Evolutionary conservation across 2,888 invertebrate genomes (phyloP).

Genomic region (Acleris holmiana): DNA sequence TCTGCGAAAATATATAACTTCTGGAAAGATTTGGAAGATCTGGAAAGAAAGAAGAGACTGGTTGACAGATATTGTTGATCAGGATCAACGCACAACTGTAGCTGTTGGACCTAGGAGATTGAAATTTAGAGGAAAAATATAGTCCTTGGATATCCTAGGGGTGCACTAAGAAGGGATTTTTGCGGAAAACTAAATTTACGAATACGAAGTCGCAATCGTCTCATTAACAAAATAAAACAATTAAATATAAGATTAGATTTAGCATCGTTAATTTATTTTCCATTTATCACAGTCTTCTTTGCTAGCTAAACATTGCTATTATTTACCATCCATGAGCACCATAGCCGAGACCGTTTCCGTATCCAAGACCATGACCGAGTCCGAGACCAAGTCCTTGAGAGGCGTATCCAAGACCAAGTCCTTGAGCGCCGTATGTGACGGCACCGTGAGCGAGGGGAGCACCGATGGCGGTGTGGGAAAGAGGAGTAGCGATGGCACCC

Average conservation of each 20-base stretch:
- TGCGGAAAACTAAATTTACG: too few relatives aligned
- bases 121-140: too few relatives aligned
- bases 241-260: background rate
- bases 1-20: too few relatives aligned
- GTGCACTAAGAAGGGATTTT: too few relatives aligned
- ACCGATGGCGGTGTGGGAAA: slow-evolving; percentile 31
- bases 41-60: too few relatives aligned
- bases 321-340: slow-evolving; percentile 22
- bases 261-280: slow-evolving; percentile 13
- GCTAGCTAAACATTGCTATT: background rate
- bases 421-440: slow-evolving; percentile 22
- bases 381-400: slow-evolving; percentile 17
- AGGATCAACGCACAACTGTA: too few relatives aligned
- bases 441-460: slow-evolving; percentile 37
- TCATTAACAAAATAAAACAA: too few relatives aligned
- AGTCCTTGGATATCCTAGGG: too few relatives aligned
- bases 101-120: too few relatives aligned
- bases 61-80: too few relatives aligned
- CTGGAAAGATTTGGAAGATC: too few relatives aligned
- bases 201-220: too few relatives aligned
- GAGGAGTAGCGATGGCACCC: slow-evolving; percentile 34
- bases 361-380: slow-evolving; percentile 18
- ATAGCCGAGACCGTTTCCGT: slow-evolving; percentile 23
- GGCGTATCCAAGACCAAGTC: slow-evolving; percentile 12
- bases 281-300: slow-evolving; percentile 26